These are phyloP conservation scores for Leptarthrus brevirostris DNA, from an alignment of 2,888 invertebrate species.

Conservation along the genomic window DNA sequence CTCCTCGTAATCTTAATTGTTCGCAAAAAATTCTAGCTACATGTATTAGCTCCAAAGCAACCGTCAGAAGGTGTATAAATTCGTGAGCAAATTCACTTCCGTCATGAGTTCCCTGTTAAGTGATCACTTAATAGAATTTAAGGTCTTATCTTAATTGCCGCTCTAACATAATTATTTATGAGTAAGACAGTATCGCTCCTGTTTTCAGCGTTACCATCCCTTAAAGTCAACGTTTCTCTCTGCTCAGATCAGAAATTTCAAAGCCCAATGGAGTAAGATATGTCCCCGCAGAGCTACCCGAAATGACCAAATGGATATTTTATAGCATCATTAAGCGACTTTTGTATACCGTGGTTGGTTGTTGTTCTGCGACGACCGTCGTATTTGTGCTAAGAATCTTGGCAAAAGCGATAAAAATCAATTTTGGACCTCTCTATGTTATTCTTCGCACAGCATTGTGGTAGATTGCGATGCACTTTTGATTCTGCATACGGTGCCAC, in stretches of 20 bases:
- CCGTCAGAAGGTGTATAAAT: not conserved
- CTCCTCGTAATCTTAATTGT: no score
- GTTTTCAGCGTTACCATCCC: slow-evolving; percentile 22
- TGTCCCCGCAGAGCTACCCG: slow-evolving; percentile 46
- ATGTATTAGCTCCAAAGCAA: not conserved
- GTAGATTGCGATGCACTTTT: not conserved
- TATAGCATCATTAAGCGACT: slow-evolving; percentile 53
- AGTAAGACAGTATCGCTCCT: slow-evolving; percentile 37
- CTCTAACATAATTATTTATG: slow-evolving; percentile 45
- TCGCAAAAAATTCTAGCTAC: no score
- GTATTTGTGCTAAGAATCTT: slow-evolving; percentile 27
- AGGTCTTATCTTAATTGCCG: slow-evolving; percentile 40
- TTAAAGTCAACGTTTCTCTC: not conserved
- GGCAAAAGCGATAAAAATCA: slow-evolving; percentile 50
- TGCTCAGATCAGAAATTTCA: not conserved
- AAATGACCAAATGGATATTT: slow-evolving; percentile 53
- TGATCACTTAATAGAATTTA: slow-evolving; percentile 44
- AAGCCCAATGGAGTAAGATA: slow-evolving; percentile 38
- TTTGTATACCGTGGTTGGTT: slow-evolving; percentile 48
- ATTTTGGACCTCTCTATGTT: slow-evolving; percentile 46
- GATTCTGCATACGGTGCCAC: slow-evolving; percentile 45
- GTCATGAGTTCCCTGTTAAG: slow-evolving; percentile 31
- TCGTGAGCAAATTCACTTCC: slow-evolving; percentile 9
- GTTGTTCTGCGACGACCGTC: slow-evolving; percentile 31
- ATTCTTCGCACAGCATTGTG: slow-evolving; percentile 42